Base-by-base conservation (phyloP, 92 coral and sea anemone species). In the Porites rus region DNA sequence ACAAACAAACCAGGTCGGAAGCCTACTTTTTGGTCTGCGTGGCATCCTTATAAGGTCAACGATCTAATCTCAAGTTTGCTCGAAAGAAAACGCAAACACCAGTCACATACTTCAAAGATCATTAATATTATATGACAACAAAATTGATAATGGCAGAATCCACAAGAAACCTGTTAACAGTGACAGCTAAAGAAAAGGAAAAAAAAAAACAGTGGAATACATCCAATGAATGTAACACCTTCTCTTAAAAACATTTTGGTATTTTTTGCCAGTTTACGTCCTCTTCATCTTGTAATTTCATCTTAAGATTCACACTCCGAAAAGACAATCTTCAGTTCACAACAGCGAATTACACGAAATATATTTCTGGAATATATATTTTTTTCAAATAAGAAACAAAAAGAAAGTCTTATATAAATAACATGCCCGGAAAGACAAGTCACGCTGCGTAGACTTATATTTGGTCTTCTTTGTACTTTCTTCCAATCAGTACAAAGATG, bases 41-140 rank as follows among this genome's bases (percentile, higher is more conserved):
- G 52, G 51, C 5, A n/a, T 46, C 69, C 66, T 19, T 38, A 17
- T 52, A 24, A 24, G 66, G 75, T 17, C 0, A 20, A 24, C 8
- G 46, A 31, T 67, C 19, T 13, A 28, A 11, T 10, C 25, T 28
- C 1, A 53, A 67, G 72, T 46, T 70, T 51, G 80, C 25, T 63
- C 50, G 16, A 6, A n/a, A 51, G 52, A 21, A 68, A 68, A 80
- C 64, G 65, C 50, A 20, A 81, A 19, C 28, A 83, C 87, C 87
- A 73, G 80, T 74, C 87, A 20, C 56, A 50, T 20, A 53, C 12
- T 24, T 83, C n/a, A 83, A 60, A 61, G 51, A 60, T 60, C 67
- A 83, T 83, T 22, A 83, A 83, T 74, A 83, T 73, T 83, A 73
- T 62, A 73, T 74, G 87, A 70, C 52, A 9, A 62, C 87, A 83